phyloP scores from a whole-genome alignment of 2,888 invertebrate genomes.

The Eutolmus rufibarbis region DNA sequence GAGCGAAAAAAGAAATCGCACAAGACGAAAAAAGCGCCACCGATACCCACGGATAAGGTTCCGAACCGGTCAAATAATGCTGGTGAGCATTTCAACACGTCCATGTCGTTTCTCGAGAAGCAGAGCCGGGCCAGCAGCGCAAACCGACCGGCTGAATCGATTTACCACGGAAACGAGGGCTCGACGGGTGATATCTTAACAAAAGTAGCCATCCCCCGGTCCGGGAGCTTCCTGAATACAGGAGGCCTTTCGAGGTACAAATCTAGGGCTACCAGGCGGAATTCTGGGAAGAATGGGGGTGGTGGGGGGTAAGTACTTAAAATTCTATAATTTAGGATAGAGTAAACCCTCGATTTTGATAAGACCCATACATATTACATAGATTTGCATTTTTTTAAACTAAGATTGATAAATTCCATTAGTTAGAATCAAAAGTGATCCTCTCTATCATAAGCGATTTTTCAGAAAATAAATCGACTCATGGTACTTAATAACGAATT shows the following conservation, averaged over 20 bases:
- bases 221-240: conserved; percentile 84
- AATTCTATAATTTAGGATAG: neutral
- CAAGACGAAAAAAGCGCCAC: conserved; percentile 67
- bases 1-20: conserved; percentile 68
- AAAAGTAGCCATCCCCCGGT: conserved; percentile 84
- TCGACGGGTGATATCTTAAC: conserved; percentile 83
- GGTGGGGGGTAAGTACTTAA: conserved; percentile 63
- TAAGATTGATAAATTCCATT: too few relatives aligned
- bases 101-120: conserved; percentile 46
- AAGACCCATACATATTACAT: neutral
- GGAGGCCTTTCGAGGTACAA: conserved; percentile 80
- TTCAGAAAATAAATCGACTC: too few relatives aligned
- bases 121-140: conserved; percentile 42
- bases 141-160: conserved; percentile 7
- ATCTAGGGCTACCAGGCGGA: conserved; percentile 64
- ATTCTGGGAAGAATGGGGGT: conserved; percentile 53
- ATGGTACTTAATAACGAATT: too few relatives aligned
- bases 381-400: too few relatives aligned
- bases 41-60: conserved; percentile 59
- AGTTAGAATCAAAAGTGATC: too few relatives aligned
- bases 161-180: conserved; percentile 56
- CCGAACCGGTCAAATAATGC: neutral
- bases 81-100: conserved; percentile 43
- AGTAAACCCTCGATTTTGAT: neutral
- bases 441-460: too few relatives aligned